Conservation (phyloP, 2,888 invertebrate species). For the Cerastis rubricosa region DNA sequence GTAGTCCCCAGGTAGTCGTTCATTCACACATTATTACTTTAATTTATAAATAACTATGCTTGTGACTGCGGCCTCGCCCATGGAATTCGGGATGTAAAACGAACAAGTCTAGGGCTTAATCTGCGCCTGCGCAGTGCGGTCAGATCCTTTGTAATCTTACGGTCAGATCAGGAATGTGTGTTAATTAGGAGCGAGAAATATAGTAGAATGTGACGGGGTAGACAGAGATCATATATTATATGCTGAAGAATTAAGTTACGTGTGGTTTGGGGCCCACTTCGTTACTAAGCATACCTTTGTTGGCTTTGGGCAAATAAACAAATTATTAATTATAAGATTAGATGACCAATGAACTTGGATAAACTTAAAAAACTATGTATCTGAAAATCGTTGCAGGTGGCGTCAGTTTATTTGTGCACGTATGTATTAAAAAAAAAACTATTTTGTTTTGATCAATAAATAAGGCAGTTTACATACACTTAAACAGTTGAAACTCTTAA, state of each 20-base stretch:
- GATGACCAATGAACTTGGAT: background rate
- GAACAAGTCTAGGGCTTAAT: slow-evolving; percentile 58
- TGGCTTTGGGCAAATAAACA: background rate
- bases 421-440: background rate
- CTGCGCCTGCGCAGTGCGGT: slow-evolving; percentile 50
- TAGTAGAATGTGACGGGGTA: slow-evolving; percentile 44
- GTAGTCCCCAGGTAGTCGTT: slow-evolving; percentile 43
- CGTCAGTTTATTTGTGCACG: background rate
- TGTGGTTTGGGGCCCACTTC: background rate
- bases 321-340: background rate
- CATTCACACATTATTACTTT: slow-evolving; percentile 64
- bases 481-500: background rate
- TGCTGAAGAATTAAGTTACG: slow-evolving; percentile 38
- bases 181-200: slow-evolving; percentile 61
- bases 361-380: background rate
- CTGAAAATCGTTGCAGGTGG: background rate
- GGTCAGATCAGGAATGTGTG: slow-evolving; percentile 55
- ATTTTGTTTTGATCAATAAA: background rate
- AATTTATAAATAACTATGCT: slow-evolving; percentile 59
- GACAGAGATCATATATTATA: slow-evolving; percentile 43
- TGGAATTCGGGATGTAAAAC: slow-evolving; percentile 53
- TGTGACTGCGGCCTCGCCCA: slow-evolving; percentile 26
- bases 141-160: slow-evolving; percentile 54
- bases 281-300: slow-evolving; percentile 20
- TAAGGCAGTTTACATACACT: background rate